Evolutionary conservation across 1,140 invertebrate genomes (phyloP).

Genomic region (Eriocheir sinensis): DNA sequence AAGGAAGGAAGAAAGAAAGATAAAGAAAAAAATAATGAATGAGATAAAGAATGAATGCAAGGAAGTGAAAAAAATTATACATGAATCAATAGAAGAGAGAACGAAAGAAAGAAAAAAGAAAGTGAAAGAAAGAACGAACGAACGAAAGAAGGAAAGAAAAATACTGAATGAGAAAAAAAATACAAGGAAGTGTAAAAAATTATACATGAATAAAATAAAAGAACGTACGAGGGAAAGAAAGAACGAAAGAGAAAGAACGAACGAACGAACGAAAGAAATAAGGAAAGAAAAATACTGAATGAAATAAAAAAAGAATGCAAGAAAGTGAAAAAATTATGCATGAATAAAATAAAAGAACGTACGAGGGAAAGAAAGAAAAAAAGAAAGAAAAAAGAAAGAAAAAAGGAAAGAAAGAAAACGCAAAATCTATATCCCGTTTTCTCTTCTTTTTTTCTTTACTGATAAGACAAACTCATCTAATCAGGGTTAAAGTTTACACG

Average conservation of each 20-base stretch:
- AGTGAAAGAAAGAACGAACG: no score
- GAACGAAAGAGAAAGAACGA: neutral
- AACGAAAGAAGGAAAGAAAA: neutral
- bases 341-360: neutral
- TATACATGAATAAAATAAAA: neutral
- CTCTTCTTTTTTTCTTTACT: no score
- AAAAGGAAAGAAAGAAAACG: conserved; percentile 19
- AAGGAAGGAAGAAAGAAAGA: no score
- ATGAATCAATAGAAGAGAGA: no score
- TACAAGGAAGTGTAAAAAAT: no score
- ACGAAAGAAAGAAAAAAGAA: neutral
- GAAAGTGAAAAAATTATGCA: neutral
- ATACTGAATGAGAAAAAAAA: neutral
- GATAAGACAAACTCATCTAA: no score
- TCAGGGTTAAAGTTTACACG: no score
- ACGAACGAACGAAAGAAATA: neutral
- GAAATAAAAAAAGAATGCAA: neutral
- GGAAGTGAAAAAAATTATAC: no score
- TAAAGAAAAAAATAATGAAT: no score
- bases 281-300: neutral
- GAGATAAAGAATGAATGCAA: no score
- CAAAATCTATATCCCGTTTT: no score
- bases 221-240: neutral
- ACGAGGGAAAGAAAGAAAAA: conserved; percentile 6
- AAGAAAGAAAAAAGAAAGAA: neutral